A percentile compares a stretch with the other conserved stretches of the same genome.
Evolutionary conservation across 1,140 invertebrate species (phyloP).

Genomic region (Idris sp.): DNA sequence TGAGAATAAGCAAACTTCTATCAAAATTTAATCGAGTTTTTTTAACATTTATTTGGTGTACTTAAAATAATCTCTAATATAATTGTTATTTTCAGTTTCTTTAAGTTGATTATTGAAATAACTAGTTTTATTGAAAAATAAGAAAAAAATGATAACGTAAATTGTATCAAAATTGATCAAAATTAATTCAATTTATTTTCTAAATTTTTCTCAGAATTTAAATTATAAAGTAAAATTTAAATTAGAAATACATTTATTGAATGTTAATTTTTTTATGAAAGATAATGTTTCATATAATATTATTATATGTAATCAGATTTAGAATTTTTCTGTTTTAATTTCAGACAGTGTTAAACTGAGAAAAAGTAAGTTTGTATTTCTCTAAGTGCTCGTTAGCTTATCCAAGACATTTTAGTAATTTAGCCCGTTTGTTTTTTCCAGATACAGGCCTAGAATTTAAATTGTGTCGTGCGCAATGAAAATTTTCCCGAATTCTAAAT

Average conservation of each 20-base stretch:
- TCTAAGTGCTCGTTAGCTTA: slow-evolving; percentile 48
- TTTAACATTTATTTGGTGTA: too few species aligned
- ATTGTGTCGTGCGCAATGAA: slow-evolving; percentile 1
- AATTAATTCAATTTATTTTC: too few species aligned
- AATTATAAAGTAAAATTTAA: slow-evolving; percentile 13
- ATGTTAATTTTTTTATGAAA: slow-evolving; percentile 11
- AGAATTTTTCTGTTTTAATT: slow-evolving; percentile 40
- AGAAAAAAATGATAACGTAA: too few species aligned
- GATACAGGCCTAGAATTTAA: slow-evolving; percentile 38
- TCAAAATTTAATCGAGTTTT: too few species aligned
- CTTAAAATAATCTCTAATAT: too few species aligned
- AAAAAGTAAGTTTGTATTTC: slow-evolving; percentile 43
- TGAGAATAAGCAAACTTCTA: too few species aligned
- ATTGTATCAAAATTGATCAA: too few species aligned
- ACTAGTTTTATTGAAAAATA: too few species aligned
- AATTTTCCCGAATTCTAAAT: neutral
- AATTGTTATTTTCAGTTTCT: too few species aligned
- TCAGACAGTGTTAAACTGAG: slow-evolving; percentile 30
- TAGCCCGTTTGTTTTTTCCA: slow-evolving; percentile 14
- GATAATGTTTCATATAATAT: slow-evolving; percentile 27
- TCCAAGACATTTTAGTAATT: slow-evolving; percentile 32
- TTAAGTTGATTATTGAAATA: too few species aligned
- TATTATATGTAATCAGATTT: slow-evolving; percentile 24
- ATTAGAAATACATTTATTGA: too few species aligned
- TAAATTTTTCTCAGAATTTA: too few species aligned